phyloP scores from a whole-genome alignment of 2,888 invertebrate species.

The Geophilus truncorum region DNA sequence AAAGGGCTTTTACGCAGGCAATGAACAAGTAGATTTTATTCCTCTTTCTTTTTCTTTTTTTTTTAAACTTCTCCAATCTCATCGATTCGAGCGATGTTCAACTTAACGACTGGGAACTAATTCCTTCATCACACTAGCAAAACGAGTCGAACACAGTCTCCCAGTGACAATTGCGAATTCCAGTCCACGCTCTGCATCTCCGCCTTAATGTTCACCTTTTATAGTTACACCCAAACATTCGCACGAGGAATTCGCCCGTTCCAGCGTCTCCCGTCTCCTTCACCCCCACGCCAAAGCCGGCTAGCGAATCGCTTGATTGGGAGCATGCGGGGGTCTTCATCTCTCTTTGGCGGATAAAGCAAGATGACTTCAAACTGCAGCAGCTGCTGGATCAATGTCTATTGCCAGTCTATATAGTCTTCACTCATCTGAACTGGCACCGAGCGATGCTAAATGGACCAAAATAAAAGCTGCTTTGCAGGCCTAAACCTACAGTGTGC shows the following conservation, averaged over 20 bases:
- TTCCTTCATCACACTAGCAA: conserved; percentile 22
- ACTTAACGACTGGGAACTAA: conserved; percentile 22
- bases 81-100: not conserved
- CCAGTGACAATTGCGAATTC: conserved; percentile 27
- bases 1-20: not conserved
- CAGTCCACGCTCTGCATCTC: conserved; percentile 21
- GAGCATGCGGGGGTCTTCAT: conserved; percentile 21
- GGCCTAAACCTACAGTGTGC: not conserved
- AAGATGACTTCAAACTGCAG: not conserved
- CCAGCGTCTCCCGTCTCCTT: too few species aligned
- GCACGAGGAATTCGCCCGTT: not conserved
- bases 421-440: conserved; percentile 9
- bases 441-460: not conserved
- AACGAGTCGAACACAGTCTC: conserved; percentile 1
- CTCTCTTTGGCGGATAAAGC: not conserved
- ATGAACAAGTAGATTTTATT: not conserved
- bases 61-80: conserved; percentile 19
- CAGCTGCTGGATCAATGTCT: conserved; percentile 20
- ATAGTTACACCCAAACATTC: conserved; percentile 14
- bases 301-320: conserved; percentile 19
- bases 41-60: not conserved
- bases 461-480: not conserved
- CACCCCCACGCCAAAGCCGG: not conserved
- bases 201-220: conserved; percentile 20
- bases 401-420: conserved; percentile 21